Conservation (phyloP, 2,888 invertebrate genomes). For the Myathropa florea region DNA sequence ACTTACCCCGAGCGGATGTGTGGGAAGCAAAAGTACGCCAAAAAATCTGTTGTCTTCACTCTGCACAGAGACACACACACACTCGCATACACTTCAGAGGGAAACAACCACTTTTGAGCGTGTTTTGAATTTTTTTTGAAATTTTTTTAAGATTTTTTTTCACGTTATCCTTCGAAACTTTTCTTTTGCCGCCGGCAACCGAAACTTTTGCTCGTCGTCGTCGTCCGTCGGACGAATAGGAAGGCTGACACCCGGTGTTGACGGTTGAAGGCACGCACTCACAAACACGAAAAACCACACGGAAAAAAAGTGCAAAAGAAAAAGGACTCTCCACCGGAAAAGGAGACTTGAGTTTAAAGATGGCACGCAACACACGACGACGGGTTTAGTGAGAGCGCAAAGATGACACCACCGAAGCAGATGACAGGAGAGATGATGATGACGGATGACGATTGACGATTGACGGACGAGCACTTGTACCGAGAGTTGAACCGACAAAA, state of each 20-base stretch:
- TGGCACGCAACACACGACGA: neutral
- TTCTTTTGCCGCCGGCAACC: neutral
- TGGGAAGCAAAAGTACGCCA: no score
- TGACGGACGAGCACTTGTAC: neutral
- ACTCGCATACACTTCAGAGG: no score
- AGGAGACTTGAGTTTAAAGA: no score
- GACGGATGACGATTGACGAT: neutral
- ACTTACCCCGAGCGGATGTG: slow-evolving; percentile 40
- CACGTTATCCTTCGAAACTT: neutral
- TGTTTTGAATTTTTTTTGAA: neutral
- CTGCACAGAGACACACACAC: neutral
- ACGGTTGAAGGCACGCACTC: no score
- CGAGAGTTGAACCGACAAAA: neutral
- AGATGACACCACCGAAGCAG: neutral
- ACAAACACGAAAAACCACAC: no score
- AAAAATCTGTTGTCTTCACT: neutral
- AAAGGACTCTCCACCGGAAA: no score
- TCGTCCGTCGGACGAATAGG: no score
- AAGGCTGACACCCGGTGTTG: no score
- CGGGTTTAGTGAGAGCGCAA: neutral
- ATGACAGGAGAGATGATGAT: neutral
- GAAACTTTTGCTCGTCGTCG: neutral
- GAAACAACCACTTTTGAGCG: no score
- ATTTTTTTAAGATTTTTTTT: neutral
- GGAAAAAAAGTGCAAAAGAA: no score